These are phyloP conservation scores for Osmoderma eremita DNA, from an alignment of 2,888 invertebrate species.

Conservation along the genomic window DNA sequence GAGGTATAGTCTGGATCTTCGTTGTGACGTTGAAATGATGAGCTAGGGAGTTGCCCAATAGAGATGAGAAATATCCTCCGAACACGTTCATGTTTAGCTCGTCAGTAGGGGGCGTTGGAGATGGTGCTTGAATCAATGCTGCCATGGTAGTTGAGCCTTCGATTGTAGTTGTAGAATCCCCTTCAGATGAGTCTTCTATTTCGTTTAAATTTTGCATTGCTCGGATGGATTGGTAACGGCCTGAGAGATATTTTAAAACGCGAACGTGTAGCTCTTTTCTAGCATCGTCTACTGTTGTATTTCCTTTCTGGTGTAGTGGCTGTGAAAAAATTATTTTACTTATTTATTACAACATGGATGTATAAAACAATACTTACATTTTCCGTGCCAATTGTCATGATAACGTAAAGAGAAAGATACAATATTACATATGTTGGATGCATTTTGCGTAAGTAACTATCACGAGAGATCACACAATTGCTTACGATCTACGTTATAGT, in stretches of 20 bases:
- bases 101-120: neutral
- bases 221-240: constrained; percentile 16
- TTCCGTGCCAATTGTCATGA: too few relatives aligned
- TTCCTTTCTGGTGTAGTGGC: neutral
- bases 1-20: constrained; percentile 15
- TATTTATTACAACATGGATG: too few relatives aligned
- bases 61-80: constrained; percentile 18
- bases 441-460: too few relatives aligned
- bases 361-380: too few relatives aligned
- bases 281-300: neutral
- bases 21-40: constrained; percentile 22
- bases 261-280: constrained; percentile 1
- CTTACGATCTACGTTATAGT: too few relatives aligned
- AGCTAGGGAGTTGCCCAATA: constrained; percentile 11
- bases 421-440: too few relatives aligned
- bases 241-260: constrained; percentile 7
- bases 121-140: neutral
- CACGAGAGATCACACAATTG: too few relatives aligned
- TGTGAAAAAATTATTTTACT: neutral
- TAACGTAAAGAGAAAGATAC: too few relatives aligned
- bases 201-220: neutral
- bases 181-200: neutral
- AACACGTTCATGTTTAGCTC: constrained; percentile 11
- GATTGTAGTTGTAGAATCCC: neutral
- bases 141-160: constrained; percentile 15